phyloP scores from a whole-genome alignment of 2,113 vertebrate genomes.

The Microcebus jonahi region DNA sequence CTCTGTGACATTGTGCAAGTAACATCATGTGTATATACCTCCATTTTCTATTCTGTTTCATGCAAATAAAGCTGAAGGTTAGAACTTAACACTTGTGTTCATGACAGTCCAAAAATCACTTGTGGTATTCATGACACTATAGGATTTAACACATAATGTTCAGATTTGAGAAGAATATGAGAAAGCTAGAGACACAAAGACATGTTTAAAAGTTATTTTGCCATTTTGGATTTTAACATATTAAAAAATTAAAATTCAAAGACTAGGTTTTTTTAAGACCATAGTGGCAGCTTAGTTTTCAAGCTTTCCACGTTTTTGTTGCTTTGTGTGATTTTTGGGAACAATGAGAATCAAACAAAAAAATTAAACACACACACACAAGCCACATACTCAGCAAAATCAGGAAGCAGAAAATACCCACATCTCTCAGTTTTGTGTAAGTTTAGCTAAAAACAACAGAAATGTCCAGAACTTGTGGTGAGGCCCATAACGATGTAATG shows the following conservation, averaged over 20 bases:
- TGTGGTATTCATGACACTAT: conserved; percentile 3
- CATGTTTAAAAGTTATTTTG: conserved; percentile 20
- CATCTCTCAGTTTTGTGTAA: conserved; percentile 23
- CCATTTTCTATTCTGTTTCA: background rate
- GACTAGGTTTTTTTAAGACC: conserved; percentile 37
- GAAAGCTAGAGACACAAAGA: conserved; percentile 12
- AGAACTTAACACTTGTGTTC: background rate
- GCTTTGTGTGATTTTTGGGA: conserved; percentile 31
- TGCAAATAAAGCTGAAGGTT: background rate
- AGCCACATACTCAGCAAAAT: conserved; percentile 53
- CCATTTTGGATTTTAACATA: conserved; percentile 52
- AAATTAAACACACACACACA: background rate
- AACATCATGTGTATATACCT: background rate
- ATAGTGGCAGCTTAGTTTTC: conserved; percentile 33
- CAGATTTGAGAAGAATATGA: background rate
- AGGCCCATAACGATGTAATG: background rate
- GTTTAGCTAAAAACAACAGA: conserved; percentile 27
- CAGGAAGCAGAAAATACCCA: conserved; percentile 33
- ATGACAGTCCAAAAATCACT: background rate
- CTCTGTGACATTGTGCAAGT: background rate
- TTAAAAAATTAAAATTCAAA: background rate
- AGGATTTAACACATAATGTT: background rate
- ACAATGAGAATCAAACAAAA: conserved; percentile 47
- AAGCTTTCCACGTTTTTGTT: background rate
- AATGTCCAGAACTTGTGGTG: background rate